Percentiles rank a stretch among this genome's conserved stretches.
These are phyloP conservation scores for Colinus virginianus DNA, from an alignment of 2,113 vertebrate species.

Conservation along the genomic window DNA sequence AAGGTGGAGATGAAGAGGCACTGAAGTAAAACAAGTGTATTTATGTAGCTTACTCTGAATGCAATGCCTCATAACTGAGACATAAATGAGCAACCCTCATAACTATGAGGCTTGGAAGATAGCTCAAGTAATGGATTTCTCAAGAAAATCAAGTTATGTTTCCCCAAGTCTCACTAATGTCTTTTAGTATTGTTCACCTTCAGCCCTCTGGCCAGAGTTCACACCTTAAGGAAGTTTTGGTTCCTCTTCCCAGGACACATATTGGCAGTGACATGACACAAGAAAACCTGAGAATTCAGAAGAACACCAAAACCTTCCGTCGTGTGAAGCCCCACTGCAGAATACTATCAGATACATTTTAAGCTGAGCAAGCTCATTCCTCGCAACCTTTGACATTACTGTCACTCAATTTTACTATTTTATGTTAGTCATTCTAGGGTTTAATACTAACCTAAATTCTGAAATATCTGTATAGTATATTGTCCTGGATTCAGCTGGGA, in stretches of 20 bases:
- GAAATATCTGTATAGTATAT: neutral
- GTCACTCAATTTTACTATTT: neutral
- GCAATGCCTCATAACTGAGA: neutral
- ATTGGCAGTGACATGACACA: neutral
- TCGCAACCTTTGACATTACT: neutral
- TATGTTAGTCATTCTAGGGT: neutral
- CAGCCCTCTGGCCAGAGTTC: neutral
- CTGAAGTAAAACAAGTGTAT: neutral
- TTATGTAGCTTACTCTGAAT: neutral
- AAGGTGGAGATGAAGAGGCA: neutral
- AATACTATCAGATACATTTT: neutral
- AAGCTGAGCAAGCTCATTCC: neutral
- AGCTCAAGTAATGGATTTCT: rapidly evolving
- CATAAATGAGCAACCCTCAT: neutral
- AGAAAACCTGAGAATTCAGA: neutral
- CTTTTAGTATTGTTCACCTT: neutral
- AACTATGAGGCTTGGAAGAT: neutral
- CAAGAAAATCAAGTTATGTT: neutral
- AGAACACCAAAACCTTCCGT: neutral
- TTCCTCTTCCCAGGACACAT: rapidly evolving
- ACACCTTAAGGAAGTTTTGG: rapidly evolving
- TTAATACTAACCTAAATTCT: neutral
- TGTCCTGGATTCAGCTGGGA: neutral
- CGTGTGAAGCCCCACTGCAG: neutral
- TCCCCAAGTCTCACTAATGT: neutral